Conservation (phyloP, 1,140 invertebrate genomes). For the Sycophila sp. region DNA sequence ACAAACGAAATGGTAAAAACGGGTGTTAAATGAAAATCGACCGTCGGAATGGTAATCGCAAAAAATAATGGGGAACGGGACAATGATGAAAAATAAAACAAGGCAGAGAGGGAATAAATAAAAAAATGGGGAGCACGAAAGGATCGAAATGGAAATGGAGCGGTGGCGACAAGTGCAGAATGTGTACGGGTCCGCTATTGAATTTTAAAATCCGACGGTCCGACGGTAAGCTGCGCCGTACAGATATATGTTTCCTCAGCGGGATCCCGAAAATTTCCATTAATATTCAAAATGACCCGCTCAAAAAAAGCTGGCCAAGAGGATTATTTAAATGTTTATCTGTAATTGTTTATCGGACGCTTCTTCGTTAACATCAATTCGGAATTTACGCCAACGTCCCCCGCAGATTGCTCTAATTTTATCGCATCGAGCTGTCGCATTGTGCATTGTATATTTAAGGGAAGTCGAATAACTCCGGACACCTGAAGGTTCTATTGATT, state of each 20-base stretch:
- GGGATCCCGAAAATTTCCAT: not conserved
- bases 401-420: no score
- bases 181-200: constrained; percentile 5
- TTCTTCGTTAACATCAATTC: constrained; percentile 3
- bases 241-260: not conserved
- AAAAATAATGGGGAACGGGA: not conserved
- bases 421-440: no score
- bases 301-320: no score
- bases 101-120: not conserved
- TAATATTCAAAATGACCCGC: constrained; percentile 22
- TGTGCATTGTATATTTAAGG: no score
- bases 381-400: not conserved
- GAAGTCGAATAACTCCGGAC: no score
- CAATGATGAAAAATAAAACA: not conserved
- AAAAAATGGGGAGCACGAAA: not conserved
- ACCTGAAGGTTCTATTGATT: no score
- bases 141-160: constrained; percentile 5
- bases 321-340: constrained; percentile 26
- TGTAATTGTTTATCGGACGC: constrained; percentile 7
- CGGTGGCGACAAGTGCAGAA: not conserved
- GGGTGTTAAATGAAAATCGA: no score
- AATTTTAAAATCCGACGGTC: constrained; percentile 16
- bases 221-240: no score
- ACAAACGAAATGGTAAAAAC: no score
- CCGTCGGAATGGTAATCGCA: not conserved